Evolutionary conservation across 2,888 invertebrate species (phyloP), one percentile per base, ranked within the genome.

Genomic region (Tenthredo mesomela): DNA sequence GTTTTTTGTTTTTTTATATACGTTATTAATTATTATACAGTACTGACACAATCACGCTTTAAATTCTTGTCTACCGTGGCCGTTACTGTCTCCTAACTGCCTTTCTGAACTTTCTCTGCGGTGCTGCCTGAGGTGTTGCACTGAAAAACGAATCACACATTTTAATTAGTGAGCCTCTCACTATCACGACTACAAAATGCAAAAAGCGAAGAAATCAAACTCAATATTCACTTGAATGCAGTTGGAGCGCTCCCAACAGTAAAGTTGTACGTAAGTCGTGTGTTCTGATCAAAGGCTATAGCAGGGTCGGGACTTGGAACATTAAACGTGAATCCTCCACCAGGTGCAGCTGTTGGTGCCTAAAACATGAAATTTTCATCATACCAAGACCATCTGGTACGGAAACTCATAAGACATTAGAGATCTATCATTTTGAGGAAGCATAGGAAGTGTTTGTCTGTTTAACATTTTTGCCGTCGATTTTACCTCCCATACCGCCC

Each of bases 221-320:
- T 10, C 61, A 33, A 77, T 87, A 93, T 93, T 93, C 92, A 95
- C 95, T 93, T 93, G 89, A 94, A 94, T 83, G 91, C 86, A 1
- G 93, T 89, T 82, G 93, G 91, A 85, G 92, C 92, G 70, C 88
- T 90, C 71, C 94, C 94, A 77, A 93, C 93, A 6, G 94, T 94
- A 86, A 95, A 95, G 86, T 94, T 94, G 88, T 94, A 95, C 7
- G 93, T 91, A 58, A 94, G 94, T 87, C 92, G 92, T 50, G 92
- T 90, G 85, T 92, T 93, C 5, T 94, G 94, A 88, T 94, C 93
- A 86, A 94, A 94, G 77, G 93, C 86, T 29, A 89, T 85, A 4
- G 88, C 80, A 4, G 90, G 86, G 47, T 88, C 85, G 82, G 88
- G 75, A 77, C 83, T 84, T 12, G 86, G 89, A 75, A 91, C 88